Evolutionary conservation across 2,888 invertebrate species (phyloP).

Genomic region (Eudasyphora cyanicolor): DNA sequence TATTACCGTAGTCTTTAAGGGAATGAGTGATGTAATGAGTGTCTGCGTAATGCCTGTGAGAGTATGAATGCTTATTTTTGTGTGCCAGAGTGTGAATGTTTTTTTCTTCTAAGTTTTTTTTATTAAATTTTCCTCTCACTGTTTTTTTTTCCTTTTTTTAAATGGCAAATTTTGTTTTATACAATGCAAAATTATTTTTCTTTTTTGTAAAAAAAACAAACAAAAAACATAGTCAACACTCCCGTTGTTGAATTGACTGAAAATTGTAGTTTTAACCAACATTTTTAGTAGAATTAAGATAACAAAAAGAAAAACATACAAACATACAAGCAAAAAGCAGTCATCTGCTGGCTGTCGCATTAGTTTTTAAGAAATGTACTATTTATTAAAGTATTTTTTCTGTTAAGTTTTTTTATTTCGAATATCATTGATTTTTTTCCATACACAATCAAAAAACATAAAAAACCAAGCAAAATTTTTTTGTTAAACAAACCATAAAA

Average conservation of each 20-base stretch:
- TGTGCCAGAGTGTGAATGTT: slow-evolving; percentile 17
- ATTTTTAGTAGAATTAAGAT: slow-evolving; percentile 24
- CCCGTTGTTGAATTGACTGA: slow-evolving; percentile 31
- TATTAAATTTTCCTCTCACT: slow-evolving; percentile 15
- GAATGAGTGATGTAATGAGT: slow-evolving; percentile 21
- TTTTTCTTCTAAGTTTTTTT: slow-evolving; percentile 1
- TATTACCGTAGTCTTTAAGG: slow-evolving; percentile 5
- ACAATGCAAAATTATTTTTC: background rate
- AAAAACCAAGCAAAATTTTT: background rate
- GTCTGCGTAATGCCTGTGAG: slow-evolving; percentile 8
- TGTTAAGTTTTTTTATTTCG: slow-evolving; percentile 46
- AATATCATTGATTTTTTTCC: slow-evolving; percentile 26
- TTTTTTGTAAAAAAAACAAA: background rate
- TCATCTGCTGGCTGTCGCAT: slow-evolving; percentile 13
- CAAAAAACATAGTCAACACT: slow-evolving; percentile 22
- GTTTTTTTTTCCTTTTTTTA: slow-evolving; percentile 23
- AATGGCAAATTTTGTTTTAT: slow-evolving; percentile 54
- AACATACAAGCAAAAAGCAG: slow-evolving; percentile 28
- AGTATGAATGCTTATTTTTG: slow-evolving; percentile 12
- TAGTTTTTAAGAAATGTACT: slow-evolving; percentile 13
- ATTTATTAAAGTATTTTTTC: slow-evolving; percentile 44
- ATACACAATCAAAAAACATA: background rate
- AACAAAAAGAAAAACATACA: too few relatives aligned
- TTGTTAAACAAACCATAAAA: slow-evolving; percentile 10
- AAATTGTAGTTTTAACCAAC: slow-evolving; percentile 20